Evolutionary conservation across 2,888 invertebrate genomes (phyloP), one percentile per base, ranked within the genome.

Genomic region (Ctenicera cuprea): DNA sequence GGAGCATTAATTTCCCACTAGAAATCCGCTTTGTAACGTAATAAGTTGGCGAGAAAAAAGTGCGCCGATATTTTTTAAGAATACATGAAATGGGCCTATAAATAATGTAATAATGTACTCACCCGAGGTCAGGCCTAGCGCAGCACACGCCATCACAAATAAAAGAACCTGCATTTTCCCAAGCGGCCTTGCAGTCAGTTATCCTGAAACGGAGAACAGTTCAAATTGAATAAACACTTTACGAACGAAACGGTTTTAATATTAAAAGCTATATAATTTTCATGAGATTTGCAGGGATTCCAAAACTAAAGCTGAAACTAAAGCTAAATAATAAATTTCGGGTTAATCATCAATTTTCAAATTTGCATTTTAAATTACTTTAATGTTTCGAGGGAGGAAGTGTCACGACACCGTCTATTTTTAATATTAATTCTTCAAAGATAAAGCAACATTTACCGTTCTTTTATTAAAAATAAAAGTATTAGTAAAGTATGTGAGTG

Each of bases 51-150:
- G 22, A 5, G 43, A 43, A 41, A 59, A 62, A 62, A 62, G 62
- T 43, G n/a, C 26, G 41, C 43, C 41, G 41, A 62, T 62, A 62
- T 62, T 38, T 43, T 57, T 64, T 30, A 64, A 50, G 48, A 62
- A 62, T 64, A 50, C 48, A 50, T 50, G 64, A 48, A 50, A 33
- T 66, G 52, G 41, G 30, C 16, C 43, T 18, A 45, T 67, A 71
- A 71, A 65, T 71, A 64, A 64, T 71, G 20, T 59, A 71, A 38
- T 57, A 68, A 33, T 64, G 33, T 37, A 73, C 73, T 73, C 63
- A 73, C 73, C 73, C 43, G 43, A 67, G 37, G 62, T 54, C 54
- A 67, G 18, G 52, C 73, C 67, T 12, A 71, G 65, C 57, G 59
- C 22, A 50, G 22, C 67, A 22, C 38, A 52, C 62, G 67, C 67